Conservation (phyloP, 2,888 invertebrate species). For the Amiota mariae region DNA sequence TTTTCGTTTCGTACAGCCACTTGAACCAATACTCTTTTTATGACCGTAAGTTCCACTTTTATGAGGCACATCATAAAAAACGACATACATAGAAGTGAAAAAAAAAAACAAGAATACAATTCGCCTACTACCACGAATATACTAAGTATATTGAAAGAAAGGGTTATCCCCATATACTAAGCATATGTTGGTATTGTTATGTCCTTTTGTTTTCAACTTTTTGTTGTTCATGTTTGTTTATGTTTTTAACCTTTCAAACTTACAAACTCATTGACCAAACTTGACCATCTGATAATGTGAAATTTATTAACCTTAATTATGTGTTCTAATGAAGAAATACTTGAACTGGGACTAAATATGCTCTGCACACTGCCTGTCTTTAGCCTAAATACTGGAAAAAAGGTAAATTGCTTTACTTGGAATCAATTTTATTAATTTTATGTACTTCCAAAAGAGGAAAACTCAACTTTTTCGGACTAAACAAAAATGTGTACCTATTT, state of each 20-base stretch:
- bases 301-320: constrained; percentile 69
- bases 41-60: constrained; percentile 8
- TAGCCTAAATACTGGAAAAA: constrained; percentile 53
- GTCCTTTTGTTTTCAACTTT: constrained; percentile 8
- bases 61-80: constrained; percentile 21
- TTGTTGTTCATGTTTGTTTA: background rate
- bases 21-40: background rate
- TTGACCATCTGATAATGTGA: constrained; percentile 64
- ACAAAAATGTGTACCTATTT: constrained; percentile 4
- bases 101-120: too few species aligned
- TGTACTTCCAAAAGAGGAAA: background rate
- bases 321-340: constrained; percentile 62
- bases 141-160: too few species aligned
- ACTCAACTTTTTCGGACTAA: background rate
- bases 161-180: constrained; percentile 4
- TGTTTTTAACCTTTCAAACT: constrained; percentile 8
- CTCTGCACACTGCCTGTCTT: too few species aligned
- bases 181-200: background rate
- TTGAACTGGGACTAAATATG: background rate
- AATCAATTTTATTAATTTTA: constrained; percentile 17
- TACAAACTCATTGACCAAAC: constrained; percentile 29
- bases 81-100: too few species aligned
- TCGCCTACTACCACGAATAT: background rate
- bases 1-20: background rate
- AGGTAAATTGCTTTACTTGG: constrained; percentile 9